Evolutionary conservation across 2,113 vertebrate genomes (phyloP).

Genomic region (Rhabdomys dilectus): DNA sequence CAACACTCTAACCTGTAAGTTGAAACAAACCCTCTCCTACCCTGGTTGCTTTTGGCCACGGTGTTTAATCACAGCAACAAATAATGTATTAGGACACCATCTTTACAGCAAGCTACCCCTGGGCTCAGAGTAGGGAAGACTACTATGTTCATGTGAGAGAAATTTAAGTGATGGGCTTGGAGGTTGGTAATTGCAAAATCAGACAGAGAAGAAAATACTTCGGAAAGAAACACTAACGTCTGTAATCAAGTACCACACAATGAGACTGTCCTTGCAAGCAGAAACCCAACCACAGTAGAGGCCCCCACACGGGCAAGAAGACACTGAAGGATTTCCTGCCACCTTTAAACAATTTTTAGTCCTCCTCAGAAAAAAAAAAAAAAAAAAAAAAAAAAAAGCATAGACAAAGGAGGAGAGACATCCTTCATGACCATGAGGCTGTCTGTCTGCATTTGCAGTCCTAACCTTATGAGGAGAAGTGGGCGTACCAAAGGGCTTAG

Average conservation of each 20-base stretch:
- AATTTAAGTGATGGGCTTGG: not conserved
- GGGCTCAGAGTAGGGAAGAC: not conserved
- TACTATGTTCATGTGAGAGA: not conserved
- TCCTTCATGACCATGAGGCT: not conserved
- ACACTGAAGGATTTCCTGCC: not conserved
- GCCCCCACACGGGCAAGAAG: not conserved
- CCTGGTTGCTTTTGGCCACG: not conserved
- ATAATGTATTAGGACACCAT: no score
- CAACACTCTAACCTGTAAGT: not conserved
- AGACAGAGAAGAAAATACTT: not conserved
- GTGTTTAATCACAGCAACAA: not conserved
- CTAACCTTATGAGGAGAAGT: not conserved
- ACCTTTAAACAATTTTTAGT: not conserved
- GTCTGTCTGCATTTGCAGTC: not conserved
- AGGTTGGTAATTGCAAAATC: not conserved
- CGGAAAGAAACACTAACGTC: not conserved
- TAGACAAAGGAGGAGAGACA: not conserved
- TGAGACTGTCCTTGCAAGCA: not conserved
- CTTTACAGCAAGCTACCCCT: not conserved
- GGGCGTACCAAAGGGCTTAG: slow-evolving; percentile 10
- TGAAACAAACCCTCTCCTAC: not conserved
- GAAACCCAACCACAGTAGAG: not conserved
- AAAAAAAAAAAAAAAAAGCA: not conserved
- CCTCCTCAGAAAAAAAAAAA: not conserved
- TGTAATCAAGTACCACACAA: not conserved